Base-by-base conservation (phyloP, 2,797 vertebrate genomes). In the Enteromius fasciolatus region DNA sequence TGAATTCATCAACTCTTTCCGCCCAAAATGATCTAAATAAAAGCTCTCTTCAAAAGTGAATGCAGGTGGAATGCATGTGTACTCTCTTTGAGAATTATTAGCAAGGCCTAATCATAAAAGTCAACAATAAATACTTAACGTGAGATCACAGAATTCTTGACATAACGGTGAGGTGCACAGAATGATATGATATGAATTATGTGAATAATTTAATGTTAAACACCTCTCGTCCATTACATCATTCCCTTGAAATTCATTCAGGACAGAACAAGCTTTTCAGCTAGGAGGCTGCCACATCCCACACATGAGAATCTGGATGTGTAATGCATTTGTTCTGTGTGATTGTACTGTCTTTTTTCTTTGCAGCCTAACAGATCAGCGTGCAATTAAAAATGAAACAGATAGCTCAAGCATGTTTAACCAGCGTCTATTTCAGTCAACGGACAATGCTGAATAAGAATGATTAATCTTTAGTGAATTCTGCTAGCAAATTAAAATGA, bases 21-120 rank as follows among this genome's bases (percentile, higher is more conserved):
- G 89, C 89, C 91, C 91, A 93, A 91, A 92, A 91, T 91, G 91
- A 93, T 91, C 90, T 89, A 90, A 78, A 86, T 79, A 85, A 73
- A 84, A 86, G 90, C 84, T 83, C 86, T 87, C 91, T 91, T 87
- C 59, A 52, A 52, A 63, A 74, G 33, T 20, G 44, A 64, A 82
- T 15, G 44, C 80, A 74, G 59, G 80, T 74, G 44, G 66, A 74
- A 81, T 20, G 59, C 80, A 64, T 46, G n/a, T 39, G n/a, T 25
- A 8, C 23, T 52, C 9, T 39, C n/a, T 57, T 63, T 18, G 6
- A 46, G 18, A 41, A 66, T 78, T n/a, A 78, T 48, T 9, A 50
- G 44, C 28, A n/a, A 50, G 64, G 41, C 11, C 20, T 25, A 25
- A 25, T 41, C 9, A 7, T 61, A 10, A 80, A 59, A 11, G 23